Evolutionary conservation across 2,888 invertebrate species (phyloP), one percentile per base, ranked within the genome.

Genomic region (Folsomia manolachei): DNA sequence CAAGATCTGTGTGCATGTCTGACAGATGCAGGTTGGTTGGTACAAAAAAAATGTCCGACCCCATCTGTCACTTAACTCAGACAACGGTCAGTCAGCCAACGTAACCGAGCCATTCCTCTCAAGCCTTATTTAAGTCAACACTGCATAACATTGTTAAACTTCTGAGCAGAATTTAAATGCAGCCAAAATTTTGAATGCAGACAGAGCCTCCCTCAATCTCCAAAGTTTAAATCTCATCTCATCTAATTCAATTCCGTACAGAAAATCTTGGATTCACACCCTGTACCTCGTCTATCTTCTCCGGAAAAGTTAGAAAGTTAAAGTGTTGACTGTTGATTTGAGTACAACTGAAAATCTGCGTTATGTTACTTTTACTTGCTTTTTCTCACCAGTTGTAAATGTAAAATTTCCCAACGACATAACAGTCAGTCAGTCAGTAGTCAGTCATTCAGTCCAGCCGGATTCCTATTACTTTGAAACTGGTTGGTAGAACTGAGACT

Each of bases 171-270:
- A 39, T 39, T 39, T 39, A 39, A 14, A 9, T 9, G 39, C 39
- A 39, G 7, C 39, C 7, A 39, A 14, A 14, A 39, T 9, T 39
- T 39, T 39, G 39, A 14, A 39, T 39, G 39, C 39, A 39, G 39
- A 39, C n/a, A n/a, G 39, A 39, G 39, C 39, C 4, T 9, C 39
- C 14, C 39, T 39, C 39, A 39, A 39, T 39, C 39, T 63, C 7
- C 63, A 63, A 63, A 63, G 63, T 63, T 63, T 63, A 63, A 63
- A 63, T 63, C 63, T 2, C 63, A 25, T 63, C 63, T 24, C 19
- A 63, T 63, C 63, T 63, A 63, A 63, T 63, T 63, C 63, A 63
- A 63, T 63, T 63, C 63, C 19, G 19, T 63, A 19, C 24, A 7
- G 14, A 39, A 39, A 39, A 39, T 39, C 39, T 39, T 14, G 14